Evolutionary conservation across 1,140 invertebrate genomes (phyloP).

Genomic region (Triops longicaudatus): DNA sequence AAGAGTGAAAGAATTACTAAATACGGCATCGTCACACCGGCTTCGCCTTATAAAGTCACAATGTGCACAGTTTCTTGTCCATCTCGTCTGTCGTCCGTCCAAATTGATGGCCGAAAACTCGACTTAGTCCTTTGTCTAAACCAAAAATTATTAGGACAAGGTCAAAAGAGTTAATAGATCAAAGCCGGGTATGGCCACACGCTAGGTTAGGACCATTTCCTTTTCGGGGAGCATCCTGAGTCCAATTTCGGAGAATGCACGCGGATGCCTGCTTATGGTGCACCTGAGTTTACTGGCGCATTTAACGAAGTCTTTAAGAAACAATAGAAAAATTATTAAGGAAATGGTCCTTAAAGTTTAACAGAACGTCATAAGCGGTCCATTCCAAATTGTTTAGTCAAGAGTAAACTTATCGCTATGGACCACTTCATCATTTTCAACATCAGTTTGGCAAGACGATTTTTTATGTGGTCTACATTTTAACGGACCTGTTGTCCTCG

Average conservation of each 20-base stretch:
- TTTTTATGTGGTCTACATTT: too few species aligned
- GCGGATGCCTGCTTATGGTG: too few species aligned
- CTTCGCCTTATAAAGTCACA: constrained; percentile 1
- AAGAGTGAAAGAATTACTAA: neutral
- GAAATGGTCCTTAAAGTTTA: too few species aligned
- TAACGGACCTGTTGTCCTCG: too few species aligned
- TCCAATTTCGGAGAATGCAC: neutral
- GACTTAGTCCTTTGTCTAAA: neutral
- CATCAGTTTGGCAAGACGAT: too few species aligned
- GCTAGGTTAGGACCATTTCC: neutral
- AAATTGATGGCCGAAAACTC: neutral
- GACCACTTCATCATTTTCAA: too few species aligned
- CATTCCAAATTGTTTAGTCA: too few species aligned
- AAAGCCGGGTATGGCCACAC: neutral
- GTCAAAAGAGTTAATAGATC: constrained; percentile 8
- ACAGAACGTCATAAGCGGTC: too few species aligned
- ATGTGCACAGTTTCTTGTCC: neutral
- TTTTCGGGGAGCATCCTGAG: neutral
- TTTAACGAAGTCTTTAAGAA: too few species aligned
- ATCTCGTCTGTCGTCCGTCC: neutral
- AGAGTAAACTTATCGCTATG: too few species aligned
- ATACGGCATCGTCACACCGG: neutral
- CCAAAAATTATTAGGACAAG: neutral
- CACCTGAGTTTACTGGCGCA: too few species aligned
- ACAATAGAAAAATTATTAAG: too few species aligned